Evolutionary conservation across 2,797 vertebrate genomes (phyloP).

Genomic region (Dendrocincla tyrannina): DNA sequence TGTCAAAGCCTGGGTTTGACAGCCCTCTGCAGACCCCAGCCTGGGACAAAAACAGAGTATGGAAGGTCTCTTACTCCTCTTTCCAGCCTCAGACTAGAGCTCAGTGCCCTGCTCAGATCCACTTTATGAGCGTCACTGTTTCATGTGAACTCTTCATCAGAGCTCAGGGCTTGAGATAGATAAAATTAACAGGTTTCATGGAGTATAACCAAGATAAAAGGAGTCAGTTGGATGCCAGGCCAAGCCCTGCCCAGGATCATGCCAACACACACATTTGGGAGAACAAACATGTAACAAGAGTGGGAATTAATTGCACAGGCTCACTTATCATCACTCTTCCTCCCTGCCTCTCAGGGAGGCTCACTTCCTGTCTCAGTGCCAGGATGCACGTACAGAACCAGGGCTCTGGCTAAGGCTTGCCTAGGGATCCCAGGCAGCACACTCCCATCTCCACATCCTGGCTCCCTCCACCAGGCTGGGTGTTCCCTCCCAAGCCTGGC

Average conservation of each 20-base stretch:
- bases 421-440: not conserved
- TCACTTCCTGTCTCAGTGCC: not conserved
- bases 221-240: not conserved
- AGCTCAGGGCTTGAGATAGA: not conserved
- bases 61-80: not conserved
- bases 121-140: not conserved
- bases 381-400: slow-evolving; percentile 8
- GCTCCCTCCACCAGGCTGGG: not conserved
- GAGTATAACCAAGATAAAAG: not conserved
- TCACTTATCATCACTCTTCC: not conserved
- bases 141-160: not conserved
- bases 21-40: not conserved
- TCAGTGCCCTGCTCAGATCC: not conserved
- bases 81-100: not conserved
- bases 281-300: not conserved
- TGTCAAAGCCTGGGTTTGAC: not conserved
- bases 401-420: not conserved
- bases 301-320: not conserved
- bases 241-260: not conserved
- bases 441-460: not conserved
- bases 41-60: not conserved
- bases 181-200: slow-evolving; percentile 15
- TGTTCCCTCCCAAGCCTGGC: not conserved
- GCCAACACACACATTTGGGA: not conserved
- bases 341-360: not conserved